These are phyloP conservation scores for Nettapus auritus DNA, from an alignment of 2,113 vertebrate species.

Conservation along the genomic window DNA sequence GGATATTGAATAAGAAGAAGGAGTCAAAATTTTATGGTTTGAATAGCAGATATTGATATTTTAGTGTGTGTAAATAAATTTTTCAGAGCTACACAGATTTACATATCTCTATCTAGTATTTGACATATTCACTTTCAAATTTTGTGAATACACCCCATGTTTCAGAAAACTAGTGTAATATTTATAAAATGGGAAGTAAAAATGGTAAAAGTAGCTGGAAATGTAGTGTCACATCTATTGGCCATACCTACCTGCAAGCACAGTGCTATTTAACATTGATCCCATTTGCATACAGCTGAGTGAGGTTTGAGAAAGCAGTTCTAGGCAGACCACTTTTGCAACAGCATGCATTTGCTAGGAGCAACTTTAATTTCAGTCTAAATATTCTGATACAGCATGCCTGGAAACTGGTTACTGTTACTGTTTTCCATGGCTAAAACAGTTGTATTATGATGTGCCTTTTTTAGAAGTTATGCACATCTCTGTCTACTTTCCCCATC, in stretches of 20 bases:
- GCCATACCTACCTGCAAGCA: rapidly evolving
- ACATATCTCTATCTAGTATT: background rate
- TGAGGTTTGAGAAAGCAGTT: background rate
- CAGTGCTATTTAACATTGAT: background rate
- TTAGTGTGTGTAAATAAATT: background rate
- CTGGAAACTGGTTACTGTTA: background rate
- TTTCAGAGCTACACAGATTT: background rate
- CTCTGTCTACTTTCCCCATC: background rate
- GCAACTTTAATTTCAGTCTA: background rate
- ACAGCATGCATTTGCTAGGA: background rate
- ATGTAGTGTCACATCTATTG: background rate
- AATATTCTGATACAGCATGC: background rate
- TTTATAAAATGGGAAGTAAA: background rate
- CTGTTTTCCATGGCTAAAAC: background rate
- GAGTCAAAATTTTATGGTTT: background rate
- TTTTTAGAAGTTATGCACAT: background rate
- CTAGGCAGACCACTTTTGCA: background rate
- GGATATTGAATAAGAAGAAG: background rate
- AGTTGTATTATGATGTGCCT: background rate
- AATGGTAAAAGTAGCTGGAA: background rate
- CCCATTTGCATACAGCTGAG: background rate
- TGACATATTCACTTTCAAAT: background rate
- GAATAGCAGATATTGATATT: background rate
- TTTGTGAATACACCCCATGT: rapidly evolving
- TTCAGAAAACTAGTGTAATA: background rate